Evolutionary conservation across 2,113 vertebrate genomes (phyloP).

Genomic region (Columba livia): DNA sequence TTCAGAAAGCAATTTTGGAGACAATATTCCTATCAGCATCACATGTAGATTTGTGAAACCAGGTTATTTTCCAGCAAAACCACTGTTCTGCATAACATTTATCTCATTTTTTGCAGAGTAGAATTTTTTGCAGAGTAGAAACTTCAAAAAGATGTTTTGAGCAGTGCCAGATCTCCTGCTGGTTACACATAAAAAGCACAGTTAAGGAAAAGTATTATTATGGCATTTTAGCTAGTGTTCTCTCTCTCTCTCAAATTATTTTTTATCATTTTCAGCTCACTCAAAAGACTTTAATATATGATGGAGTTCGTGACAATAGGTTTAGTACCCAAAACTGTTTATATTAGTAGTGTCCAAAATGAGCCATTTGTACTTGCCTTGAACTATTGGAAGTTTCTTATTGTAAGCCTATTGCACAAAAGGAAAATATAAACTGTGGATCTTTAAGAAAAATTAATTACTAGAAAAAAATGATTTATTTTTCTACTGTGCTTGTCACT

Average conservation of each 20-base stretch:
- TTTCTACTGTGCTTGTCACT: neutral
- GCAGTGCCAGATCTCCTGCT: neutral
- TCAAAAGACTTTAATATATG: neutral
- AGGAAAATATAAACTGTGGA: neutral
- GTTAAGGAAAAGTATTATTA: neutral
- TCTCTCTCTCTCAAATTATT: neutral
- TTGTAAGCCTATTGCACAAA: neutral
- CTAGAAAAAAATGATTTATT: neutral
- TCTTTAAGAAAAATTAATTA: neutral
- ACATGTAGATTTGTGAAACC: neutral
- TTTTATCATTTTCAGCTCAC: neutral
- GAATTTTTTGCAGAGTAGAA: neutral
- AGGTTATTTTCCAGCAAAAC: neutral
- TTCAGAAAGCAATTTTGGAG: neutral
- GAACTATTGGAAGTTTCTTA: neutral
- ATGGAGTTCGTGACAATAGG: neutral
- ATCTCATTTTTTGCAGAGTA: neutral
- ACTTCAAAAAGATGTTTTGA: neutral
- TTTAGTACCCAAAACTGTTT: neutral
- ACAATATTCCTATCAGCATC: neutral
- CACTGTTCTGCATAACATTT: neutral
- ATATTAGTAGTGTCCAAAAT: neutral
- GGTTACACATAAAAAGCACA: neutral
- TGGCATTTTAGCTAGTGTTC: neutral
- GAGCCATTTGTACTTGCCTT: neutral